Conservation (phyloP, 2,797 vertebrate species). For the Scolopax bukidnonensis region DNA sequence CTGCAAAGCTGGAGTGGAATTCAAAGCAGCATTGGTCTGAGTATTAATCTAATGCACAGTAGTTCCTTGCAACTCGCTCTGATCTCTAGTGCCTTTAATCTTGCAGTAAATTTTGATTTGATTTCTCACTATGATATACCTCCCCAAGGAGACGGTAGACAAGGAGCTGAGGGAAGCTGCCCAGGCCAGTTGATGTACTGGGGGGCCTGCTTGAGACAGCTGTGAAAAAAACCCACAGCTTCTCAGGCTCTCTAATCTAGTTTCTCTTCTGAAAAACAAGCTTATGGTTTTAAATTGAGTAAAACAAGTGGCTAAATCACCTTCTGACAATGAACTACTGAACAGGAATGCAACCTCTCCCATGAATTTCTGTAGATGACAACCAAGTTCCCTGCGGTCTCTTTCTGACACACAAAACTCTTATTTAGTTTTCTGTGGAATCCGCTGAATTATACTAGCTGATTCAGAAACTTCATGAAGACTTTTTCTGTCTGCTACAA, state of each 20-base stretch:
- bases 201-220: not conserved
- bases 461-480: not conserved
- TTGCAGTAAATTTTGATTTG: not conserved
- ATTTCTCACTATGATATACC: not conserved
- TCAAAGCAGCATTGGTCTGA: not conserved
- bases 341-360: not conserved
- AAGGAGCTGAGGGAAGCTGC: not conserved
- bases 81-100: slow-evolving; percentile 30
- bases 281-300: not conserved
- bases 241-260: not conserved
- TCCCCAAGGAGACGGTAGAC: not conserved
- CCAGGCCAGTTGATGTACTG: not conserved
- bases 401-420: not conserved
- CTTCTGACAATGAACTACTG: slow-evolving; percentile 17
- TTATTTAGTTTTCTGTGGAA: not conserved
- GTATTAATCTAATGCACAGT: slow-evolving; percentile 16
- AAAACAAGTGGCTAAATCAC: slow-evolving; percentile 25
- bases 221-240: not conserved
- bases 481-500: not conserved
- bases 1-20: not conserved
- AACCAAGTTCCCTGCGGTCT: not conserved
- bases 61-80: not conserved
- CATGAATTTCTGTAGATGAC: not conserved
- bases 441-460: not conserved
- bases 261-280: slow-evolving; percentile 9